Percentiles rank a stretch among this genome's conserved stretches.
These are phyloP conservation scores for Oxycera nigricornis DNA, from an alignment of 2,888 invertebrate species.

Conservation along the genomic window DNA sequence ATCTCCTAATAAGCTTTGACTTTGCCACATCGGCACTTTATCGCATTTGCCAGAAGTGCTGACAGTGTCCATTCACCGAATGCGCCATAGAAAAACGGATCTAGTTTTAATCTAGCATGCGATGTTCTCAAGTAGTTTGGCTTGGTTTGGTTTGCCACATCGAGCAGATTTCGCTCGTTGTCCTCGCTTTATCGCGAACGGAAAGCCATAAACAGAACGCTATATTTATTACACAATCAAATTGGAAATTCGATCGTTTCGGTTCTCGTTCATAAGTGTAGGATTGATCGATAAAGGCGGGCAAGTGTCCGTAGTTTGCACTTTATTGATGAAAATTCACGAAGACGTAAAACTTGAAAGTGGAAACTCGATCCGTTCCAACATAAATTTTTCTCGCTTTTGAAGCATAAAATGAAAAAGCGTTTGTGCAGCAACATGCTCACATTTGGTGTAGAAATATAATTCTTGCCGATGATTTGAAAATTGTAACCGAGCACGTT, in stretches of 20 bases:
- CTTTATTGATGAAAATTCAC: constrained; percentile 6
- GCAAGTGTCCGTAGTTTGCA: background rate
- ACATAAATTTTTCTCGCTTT: background rate
- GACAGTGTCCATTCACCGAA: constrained; percentile 26
- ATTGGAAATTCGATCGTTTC: background rate
- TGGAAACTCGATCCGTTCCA: constrained; percentile 3
- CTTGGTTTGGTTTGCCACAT: background rate
- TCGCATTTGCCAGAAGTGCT: constrained; percentile 31
- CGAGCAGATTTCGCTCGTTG: background rate
- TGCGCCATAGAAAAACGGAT: background rate
- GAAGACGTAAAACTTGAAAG: background rate
- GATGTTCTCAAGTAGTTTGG: background rate
- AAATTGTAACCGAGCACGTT: too few species aligned
- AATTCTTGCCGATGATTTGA: too few species aligned
- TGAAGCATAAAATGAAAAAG: background rate
- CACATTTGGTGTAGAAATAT: background rate
- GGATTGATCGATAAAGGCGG: background rate
- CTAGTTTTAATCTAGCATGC: background rate
- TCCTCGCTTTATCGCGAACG: background rate
- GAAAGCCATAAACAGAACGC: background rate
- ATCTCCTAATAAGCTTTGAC: constrained; percentile 9
- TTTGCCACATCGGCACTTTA: constrained; percentile 30
- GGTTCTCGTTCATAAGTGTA: background rate
- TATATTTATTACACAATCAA: background rate
- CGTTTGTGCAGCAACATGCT: background rate